Evolutionary conservation across 2,888 invertebrate species (phyloP), one percentile per base, ranked within the genome.

Genomic region (Chrysolina americana): DNA sequence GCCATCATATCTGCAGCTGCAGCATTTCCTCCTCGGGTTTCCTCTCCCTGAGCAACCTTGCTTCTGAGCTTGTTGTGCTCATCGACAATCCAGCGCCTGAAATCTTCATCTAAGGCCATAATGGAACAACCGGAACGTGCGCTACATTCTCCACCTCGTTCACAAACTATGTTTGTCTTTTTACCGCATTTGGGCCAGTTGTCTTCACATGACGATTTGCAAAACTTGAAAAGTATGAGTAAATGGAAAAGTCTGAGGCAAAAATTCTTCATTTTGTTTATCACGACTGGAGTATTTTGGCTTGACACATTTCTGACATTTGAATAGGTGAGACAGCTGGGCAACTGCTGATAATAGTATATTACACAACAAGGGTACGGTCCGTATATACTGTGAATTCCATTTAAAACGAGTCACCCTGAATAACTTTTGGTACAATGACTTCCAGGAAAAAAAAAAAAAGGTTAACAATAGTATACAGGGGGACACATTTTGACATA

Each of bases 51-150:
- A 11, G 78, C 78, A 10, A 78, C 41, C 1, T 68, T 15, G 13
- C 70, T 75, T 21, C 78, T 71, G 28, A 70, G 64, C 11, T 72
- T 53, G 71, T 78, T 78, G 71, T 78, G 78, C 21, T 64, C 68
- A 19, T 78, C 74, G 5, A 69, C 44, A n/a, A 76, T 70, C 41
- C 50, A 69, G 41, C 70, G 65, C 41, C 70, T 53, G 36, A 74
- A 77, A 47, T 68, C 65, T 15, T 64, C 62, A 36, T 72, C 69
- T 13, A 44, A 9, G 5, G 28, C 41, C 47, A 77, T 41, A 8
- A 74, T 70, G 21, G 68, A 17, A 48, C 76, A 77, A 2, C 68
- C 68, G n/a, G 13, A 11, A 17, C 6, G 11, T 11, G 64, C 41
- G 8, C 5, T 1, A 70, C 76, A 77, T 9, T 47, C 28, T 36